These are phyloP conservation scores for Trematocara stigmaticum DNA, from an alignment of 2,113 vertebrate species.

Conservation along the genomic window DNA sequence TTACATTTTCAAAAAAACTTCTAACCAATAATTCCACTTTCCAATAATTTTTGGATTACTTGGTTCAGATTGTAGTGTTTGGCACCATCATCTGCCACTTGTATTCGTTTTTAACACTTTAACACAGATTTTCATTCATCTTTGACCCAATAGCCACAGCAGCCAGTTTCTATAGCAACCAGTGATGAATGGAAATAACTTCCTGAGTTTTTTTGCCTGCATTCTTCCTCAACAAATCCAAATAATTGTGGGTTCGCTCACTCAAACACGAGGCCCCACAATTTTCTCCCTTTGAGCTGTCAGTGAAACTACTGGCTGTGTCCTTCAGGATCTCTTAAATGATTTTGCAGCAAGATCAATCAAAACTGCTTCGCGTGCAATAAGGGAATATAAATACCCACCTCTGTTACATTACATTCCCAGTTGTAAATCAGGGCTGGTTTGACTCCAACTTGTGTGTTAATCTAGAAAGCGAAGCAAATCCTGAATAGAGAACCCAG, in stretches of 20 bases:
- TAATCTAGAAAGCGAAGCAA: background rate
- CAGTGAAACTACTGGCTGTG: constrained; percentile 20
- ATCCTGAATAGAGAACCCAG: background rate
- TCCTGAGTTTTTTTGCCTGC: background rate
- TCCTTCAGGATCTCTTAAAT: constrained; percentile 13
- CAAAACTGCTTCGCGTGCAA: background rate
- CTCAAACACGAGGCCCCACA: background rate
- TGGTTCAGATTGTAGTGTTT: background rate
- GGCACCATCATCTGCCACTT: background rate
- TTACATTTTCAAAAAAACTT: background rate
- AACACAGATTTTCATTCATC: background rate
- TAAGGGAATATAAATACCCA: background rate
- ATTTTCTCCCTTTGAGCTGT: constrained; percentile 26
- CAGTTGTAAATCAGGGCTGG: background rate
- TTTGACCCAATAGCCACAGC: background rate
- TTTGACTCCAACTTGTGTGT: background rate
- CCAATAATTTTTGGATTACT: background rate
- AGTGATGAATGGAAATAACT: background rate
- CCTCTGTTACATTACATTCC: background rate
- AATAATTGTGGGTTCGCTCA: constrained; percentile 31
- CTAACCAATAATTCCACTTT: background rate
- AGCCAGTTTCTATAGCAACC: constrained; percentile 22
- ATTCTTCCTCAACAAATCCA: background rate
- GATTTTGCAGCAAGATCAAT: background rate
- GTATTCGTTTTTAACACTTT: background rate